Conservation (phyloP, 2,888 invertebrate species). For the Anorthoa munda region DNA sequence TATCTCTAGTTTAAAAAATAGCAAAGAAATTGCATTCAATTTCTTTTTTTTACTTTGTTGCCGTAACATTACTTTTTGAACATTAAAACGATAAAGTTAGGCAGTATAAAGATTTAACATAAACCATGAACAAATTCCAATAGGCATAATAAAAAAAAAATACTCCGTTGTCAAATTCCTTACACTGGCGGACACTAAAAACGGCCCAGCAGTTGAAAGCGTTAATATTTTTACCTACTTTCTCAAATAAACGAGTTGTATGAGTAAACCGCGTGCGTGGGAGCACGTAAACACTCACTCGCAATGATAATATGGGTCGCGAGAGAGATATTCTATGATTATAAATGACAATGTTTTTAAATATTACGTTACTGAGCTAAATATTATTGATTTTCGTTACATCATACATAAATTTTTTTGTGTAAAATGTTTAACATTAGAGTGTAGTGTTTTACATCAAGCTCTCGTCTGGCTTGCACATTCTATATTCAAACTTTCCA, state of each 20-base stretch:
- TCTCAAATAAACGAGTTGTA: constrained; percentile 28
- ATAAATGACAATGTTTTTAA: constrained; percentile 17
- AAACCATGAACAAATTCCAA: too few species aligned
- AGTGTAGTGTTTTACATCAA: not conserved
- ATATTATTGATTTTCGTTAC: not conserved
- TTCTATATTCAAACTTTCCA: too few species aligned
- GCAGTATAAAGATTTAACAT: too few species aligned
- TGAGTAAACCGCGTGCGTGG: constrained; percentile 14
- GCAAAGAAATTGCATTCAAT: too few species aligned
- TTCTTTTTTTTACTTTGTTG: too few species aligned
- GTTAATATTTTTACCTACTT: constrained; percentile 15
- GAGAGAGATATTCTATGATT: constrained; percentile 4
- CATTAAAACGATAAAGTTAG: too few species aligned
- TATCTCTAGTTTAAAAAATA: too few species aligned
- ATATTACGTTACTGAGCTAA: not conserved
- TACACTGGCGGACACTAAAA: constrained; percentile 20
- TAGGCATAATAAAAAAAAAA: not conserved
- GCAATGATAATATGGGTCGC: constrained; percentile 15
- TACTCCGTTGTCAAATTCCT: not conserved
- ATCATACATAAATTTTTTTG: not conserved
- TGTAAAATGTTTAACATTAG: not conserved
- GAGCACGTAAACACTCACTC: constrained; percentile 37
- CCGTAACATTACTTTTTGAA: too few species aligned
- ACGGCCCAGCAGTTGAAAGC: not conserved
- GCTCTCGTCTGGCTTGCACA: not conserved